Evolutionary conservation across 2,888 invertebrate genomes (phyloP), one percentile per base, ranked within the genome.

Genomic region (Trissoscelio sp.): DNA sequence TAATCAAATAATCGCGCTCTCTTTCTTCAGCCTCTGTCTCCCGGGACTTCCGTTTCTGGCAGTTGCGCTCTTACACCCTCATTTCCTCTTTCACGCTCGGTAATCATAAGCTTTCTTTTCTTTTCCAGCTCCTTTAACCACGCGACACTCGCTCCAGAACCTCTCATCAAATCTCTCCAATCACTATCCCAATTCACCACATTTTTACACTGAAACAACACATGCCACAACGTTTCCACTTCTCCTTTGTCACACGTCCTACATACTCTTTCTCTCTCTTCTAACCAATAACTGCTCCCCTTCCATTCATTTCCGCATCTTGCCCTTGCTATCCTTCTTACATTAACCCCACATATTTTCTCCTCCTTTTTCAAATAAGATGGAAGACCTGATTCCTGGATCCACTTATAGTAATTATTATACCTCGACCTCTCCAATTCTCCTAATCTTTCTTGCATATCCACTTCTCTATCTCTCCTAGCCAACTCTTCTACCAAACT

Each of bases 21-120:
- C 4, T 31, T 31, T 31, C 31, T 6, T 31, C 31, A 6, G 31
- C 7, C 31, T 7, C 31, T 31, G 5, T 31, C 31, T 37, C 48
- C 48, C 22, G 28, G 53, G 31, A 31, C 53, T 31, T 53, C 53
- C 31, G 53, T 53, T 53, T 7, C 11, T 7, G 5, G 6, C 4
- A 48, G 48, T 22, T 48, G 48, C 22, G 22, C 48, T n/a, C 53
- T 24, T 28, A 28, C 53, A 53, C 31, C 18, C 53, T 7, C 53
- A 53, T 28, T 14, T 24, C 31, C 18, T 28, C 53, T 37, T n/a
- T 37, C 31, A 53, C 18, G 2, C 31, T 53, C 31, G 1, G 9
- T 53, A 12, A 2, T 31, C n/a, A 1, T 5, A 9, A 14, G 7
- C 22, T 31, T 20, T 14, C 53, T 53, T 22, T 12, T 53, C 22